phyloP scores from a whole-genome alignment of 2,113 vertebrate genomes.

The Sceloporus undulatus region DNA sequence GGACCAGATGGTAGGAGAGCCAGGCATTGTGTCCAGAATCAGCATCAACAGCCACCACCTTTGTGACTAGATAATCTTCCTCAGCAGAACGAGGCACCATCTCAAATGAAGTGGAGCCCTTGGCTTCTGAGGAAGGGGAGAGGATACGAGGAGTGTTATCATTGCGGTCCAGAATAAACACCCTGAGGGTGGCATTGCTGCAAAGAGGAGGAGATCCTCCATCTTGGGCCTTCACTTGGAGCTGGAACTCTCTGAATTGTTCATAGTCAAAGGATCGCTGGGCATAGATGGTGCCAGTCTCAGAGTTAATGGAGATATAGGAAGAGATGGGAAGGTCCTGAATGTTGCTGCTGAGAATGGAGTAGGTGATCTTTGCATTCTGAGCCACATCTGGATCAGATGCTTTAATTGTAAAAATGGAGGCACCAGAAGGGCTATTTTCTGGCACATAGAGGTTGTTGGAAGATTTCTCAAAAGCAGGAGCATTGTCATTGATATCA shows the following conservation, averaged over 20 bases:
- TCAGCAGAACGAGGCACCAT: not conserved
- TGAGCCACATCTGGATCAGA: too few relatives aligned
- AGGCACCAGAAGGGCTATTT: too few relatives aligned
- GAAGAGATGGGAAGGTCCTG: conserved; percentile 9
- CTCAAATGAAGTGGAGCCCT: too few relatives aligned
- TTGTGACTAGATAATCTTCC: not conserved
- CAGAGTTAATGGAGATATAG: conserved; percentile 7
- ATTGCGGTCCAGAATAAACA: too few relatives aligned
- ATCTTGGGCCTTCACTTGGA: too few relatives aligned
- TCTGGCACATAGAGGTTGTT: not conserved
- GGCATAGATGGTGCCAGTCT: not conserved
- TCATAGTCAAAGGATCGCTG: too few relatives aligned
- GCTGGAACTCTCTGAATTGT: too few relatives aligned
- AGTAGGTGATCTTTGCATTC: not conserved
- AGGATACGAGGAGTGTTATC: too few relatives aligned
- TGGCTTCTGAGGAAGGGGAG: too few relatives aligned
- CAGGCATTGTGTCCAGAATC: conserved; percentile 22
- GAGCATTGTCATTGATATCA: not conserved
- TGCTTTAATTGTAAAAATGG: too few relatives aligned
- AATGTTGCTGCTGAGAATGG: conserved; percentile 5
- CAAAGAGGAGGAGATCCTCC: too few relatives aligned
- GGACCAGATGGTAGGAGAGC: conserved; percentile 5
- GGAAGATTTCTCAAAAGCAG: not conserved
- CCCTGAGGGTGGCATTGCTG: too few relatives aligned
- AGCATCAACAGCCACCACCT: conserved; percentile 17